A percentile compares a stretch with the other conserved stretches of the same genome.
Conservation (phyloP, 1,140 invertebrate genomes). For the Drosophila baimaii region DNA sequence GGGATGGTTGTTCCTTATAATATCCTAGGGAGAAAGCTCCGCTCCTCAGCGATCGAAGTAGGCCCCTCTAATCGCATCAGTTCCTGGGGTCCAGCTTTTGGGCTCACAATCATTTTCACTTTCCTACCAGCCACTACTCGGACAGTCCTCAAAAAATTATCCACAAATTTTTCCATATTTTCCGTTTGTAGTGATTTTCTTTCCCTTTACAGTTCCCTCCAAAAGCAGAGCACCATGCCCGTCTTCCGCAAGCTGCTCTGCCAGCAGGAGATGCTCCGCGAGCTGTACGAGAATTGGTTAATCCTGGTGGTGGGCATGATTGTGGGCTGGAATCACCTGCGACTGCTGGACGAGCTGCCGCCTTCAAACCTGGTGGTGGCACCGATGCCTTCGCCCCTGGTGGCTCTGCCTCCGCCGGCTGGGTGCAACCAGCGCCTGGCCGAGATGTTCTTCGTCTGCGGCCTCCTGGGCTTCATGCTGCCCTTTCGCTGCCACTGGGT, state of each 20-base stretch:
- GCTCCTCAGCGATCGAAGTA: not conserved
- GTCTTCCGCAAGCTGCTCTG: not conserved
- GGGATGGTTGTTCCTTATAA: not conserved
- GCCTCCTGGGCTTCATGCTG: not conserved
- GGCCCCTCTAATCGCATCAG: not conserved
- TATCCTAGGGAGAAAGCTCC: no score
- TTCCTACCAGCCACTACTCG: not conserved
- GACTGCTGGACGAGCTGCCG: not conserved
- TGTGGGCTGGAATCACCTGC: not conserved
- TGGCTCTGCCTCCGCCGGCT: rapidly evolving
- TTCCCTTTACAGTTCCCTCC: not conserved
- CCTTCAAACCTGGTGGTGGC: no score
- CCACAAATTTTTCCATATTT: not conserved
- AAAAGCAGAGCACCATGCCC: not conserved
- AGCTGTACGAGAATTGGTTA: not conserved
- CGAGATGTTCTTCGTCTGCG: not conserved
- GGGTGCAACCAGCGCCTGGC: not conserved
- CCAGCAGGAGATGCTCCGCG: not conserved
- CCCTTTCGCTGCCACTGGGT: not conserved
- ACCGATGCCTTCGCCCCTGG: rapidly evolving
- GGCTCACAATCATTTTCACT: not conserved
- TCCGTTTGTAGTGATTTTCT: not conserved
- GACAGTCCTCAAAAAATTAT: not conserved
- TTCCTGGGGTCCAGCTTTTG: not conserved
- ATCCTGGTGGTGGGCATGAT: not conserved